A percentile compares a stretch with the other conserved stretches of the same genome.
These are phyloP conservation scores for Brachyptera putata DNA, from an alignment of 2,888 invertebrate genomes.

Conservation along the genomic window DNA sequence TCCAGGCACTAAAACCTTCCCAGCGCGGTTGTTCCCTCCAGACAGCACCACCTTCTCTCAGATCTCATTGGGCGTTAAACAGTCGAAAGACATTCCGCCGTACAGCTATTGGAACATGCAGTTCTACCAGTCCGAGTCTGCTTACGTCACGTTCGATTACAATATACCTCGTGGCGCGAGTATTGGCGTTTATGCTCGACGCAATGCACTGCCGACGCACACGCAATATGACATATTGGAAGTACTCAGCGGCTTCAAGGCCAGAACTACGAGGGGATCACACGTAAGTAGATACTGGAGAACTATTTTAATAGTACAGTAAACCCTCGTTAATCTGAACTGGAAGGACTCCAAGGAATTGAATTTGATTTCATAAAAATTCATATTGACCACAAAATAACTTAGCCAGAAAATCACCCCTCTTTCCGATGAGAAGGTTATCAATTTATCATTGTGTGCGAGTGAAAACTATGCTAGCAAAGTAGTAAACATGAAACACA, in stretches of 20 bases:
- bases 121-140: constrained; percentile 90
- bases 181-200: constrained; percentile 90
- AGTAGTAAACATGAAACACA: too few relatives aligned
- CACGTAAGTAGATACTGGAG: constrained; percentile 61
- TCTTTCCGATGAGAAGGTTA: too few relatives aligned
- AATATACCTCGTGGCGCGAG: constrained; percentile 87
- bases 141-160: constrained; percentile 92
- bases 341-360: background rate
- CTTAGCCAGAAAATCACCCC: too few relatives aligned
- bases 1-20: constrained; percentile 80
- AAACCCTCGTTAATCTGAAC: too few relatives aligned
- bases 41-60: constrained; percentile 90
- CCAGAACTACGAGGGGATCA: constrained; percentile 75
- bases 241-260: constrained; percentile 85
- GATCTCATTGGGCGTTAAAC: constrained; percentile 80
- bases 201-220: constrained; percentile 92
- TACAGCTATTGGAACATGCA: constrained; percentile 98
- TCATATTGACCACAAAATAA: too few relatives aligned
- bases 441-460: too few relatives aligned
- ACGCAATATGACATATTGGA: constrained; percentile 96
- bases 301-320: background rate
- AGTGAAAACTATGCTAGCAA: too few relatives aligned
- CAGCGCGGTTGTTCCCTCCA: constrained; percentile 86
- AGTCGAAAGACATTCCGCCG: constrained; percentile 84
- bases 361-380: too few relatives aligned